These are phyloP conservation scores for Ganaspis brasiliensis DNA, from an alignment of 2,888 invertebrate species.

Conservation along the genomic window DNA sequence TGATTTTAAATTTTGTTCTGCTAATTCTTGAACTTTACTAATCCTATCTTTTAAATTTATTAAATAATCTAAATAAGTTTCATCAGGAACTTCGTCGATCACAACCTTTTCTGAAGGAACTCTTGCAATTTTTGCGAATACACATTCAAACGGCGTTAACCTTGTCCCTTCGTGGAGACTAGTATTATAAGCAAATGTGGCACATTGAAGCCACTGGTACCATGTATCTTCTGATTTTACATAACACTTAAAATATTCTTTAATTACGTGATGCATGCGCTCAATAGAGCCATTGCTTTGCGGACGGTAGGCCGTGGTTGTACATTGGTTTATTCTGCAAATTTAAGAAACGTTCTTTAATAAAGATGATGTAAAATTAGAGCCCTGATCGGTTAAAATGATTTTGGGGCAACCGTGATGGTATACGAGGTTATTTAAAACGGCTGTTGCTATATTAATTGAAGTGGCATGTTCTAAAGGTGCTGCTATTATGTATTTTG, in stretches of 20 bases:
- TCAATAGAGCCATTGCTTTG: conserved; percentile 39
- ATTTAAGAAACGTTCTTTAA: conserved; percentile 28
- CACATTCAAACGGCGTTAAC: conserved; percentile 9
- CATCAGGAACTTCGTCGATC: not conserved
- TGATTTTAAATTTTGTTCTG: conserved; percentile 24
- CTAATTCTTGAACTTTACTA: not conserved
- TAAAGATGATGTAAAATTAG: conserved; percentile 25
- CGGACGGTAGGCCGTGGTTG: conserved; percentile 18
- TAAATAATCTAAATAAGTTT: conserved; percentile 14
- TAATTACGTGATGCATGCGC: conserved; percentile 30
- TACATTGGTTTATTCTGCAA: conserved; percentile 24
- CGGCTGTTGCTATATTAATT: not conserved
- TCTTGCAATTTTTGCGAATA: not conserved
- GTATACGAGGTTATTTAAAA: conserved; percentile 21
- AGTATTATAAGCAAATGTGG: conserved; percentile 40
- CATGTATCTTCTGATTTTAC: not conserved
- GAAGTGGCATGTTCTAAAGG: not conserved
- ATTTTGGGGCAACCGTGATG: conserved; percentile 8
- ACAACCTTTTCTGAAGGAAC: not conserved
- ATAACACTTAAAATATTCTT: conserved; percentile 36
- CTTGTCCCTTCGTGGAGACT: conserved; percentile 26
- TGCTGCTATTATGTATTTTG: conserved; percentile 21
- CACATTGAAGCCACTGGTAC: conserved; percentile 21
- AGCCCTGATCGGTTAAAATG: conserved; percentile 38
- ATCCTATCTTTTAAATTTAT: not conserved